Conservation (phyloP, 2,113 vertebrate genomes). For the Motacilla alba region DNA sequence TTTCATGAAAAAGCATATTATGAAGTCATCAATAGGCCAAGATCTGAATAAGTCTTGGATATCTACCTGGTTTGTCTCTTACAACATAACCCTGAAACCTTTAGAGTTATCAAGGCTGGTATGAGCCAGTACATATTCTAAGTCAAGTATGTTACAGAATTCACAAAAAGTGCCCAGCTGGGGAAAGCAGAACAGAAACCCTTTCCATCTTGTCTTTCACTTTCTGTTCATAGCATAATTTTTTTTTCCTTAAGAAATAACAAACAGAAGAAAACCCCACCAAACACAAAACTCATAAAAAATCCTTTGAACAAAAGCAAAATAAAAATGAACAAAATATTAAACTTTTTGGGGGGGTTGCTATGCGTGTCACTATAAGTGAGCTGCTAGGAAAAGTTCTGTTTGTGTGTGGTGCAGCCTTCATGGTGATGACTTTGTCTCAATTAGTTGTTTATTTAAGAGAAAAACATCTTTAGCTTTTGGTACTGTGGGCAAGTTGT, state of each 20-base stretch:
- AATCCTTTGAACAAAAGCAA: accelerated
- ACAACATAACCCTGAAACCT: neutral
- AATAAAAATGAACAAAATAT: neutral
- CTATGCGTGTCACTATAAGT: neutral
- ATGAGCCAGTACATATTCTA: neutral
- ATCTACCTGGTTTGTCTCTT: neutral
- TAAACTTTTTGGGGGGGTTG: accelerated
- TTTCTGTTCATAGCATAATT: neutral
- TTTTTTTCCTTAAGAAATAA: neutral
- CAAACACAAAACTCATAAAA: neutral
- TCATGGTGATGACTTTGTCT: neutral
- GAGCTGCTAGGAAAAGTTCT: neutral
- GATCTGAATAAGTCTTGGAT: neutral
- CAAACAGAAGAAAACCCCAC: neutral
- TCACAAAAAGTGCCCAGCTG: neutral
- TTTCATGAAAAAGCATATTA: neutral
- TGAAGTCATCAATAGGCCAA: neutral
- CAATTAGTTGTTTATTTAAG: neutral
- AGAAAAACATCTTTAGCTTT: neutral
- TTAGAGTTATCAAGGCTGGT: neutral
- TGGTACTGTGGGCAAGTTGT: neutral
- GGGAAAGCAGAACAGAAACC: neutral
- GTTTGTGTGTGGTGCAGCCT: neutral
- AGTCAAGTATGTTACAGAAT: neutral
- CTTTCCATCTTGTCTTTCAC: neutral